Evolutionary conservation across 2,113 vertebrate species (phyloP).

Genomic region (Bufo gargarizans): DNA sequence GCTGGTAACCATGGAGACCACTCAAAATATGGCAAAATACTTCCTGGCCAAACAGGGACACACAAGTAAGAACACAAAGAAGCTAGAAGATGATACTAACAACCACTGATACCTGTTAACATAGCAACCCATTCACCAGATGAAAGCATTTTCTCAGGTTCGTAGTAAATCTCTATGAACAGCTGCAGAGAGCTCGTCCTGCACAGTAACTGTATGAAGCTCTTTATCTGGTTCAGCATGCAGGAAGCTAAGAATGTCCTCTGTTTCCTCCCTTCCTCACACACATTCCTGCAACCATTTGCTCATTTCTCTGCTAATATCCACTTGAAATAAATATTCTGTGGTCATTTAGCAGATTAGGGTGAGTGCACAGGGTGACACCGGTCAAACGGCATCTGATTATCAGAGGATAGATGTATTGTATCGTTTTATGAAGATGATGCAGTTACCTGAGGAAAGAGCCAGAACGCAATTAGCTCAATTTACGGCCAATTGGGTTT

Average conservation of each 20-base stretch:
- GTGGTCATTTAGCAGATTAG: not conserved
- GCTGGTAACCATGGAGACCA: constrained; percentile 41
- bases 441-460: no score
- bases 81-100: constrained; percentile 13
- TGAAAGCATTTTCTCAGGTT: not conserved
- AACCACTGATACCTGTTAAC: constrained; percentile 22
- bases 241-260: constrained; percentile 36
- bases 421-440: no score
- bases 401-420: no score
- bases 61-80: constrained; percentile 13
- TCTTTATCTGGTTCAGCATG: constrained; percentile 42
- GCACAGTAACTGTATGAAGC: not conserved
- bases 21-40: constrained; percentile 54
- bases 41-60: constrained; percentile 51
- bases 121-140: not conserved
- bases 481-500: no score
- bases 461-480: no score
- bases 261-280: constrained; percentile 47
- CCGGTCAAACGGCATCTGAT: not conserved
- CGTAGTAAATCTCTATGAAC: not conserved
- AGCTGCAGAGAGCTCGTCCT: not conserved
- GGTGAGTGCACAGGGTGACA: not conserved
- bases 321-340: constrained; percentile 17
- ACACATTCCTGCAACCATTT: not conserved
- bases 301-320: constrained; percentile 3